Conservation (phyloP, 1,140 invertebrate species). For the Mya arenaria region DNA sequence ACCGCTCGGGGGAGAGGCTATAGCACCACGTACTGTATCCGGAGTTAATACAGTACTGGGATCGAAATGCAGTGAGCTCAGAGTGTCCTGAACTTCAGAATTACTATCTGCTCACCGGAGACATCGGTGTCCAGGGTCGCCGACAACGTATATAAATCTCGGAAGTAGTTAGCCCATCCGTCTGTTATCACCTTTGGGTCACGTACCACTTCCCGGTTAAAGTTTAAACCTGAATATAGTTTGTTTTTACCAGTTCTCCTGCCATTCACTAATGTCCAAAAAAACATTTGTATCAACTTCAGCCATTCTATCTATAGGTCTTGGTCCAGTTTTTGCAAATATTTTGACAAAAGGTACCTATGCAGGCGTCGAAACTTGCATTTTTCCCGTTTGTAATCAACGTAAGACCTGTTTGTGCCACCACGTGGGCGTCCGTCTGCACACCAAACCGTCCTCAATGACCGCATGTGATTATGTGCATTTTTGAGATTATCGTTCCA, state of each 20-base stretch:
- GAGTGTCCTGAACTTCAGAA: not conserved
- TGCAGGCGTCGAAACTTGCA: not conserved
- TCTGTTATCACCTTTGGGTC: not conserved
- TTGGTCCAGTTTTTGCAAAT: not conserved
- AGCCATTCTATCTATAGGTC: not conserved
- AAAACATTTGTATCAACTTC: not conserved
- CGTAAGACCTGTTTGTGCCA: not conserved
- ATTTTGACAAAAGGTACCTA: not conserved
- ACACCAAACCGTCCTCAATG: not conserved
- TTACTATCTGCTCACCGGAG: not conserved
- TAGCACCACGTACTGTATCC: not conserved
- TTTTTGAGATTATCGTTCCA: not conserved
- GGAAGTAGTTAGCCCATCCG: not conserved
- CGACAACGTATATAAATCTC: not conserved
- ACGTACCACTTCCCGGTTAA: not conserved
- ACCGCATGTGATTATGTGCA: not conserved
- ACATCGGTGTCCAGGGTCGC: not conserved
- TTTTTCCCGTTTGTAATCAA: constrained; percentile 5
- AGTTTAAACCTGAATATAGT: not conserved
- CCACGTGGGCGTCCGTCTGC: not conserved
- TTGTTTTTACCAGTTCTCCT: not conserved
- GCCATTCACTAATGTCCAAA: not conserved
- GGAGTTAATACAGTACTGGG: not conserved
- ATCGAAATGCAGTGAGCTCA: not conserved
- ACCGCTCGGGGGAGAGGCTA: not conserved